These are phyloP conservation scores for Oryzias woworae DNA, from an alignment of 2,113 vertebrate genomes.

Conservation along the genomic window DNA sequence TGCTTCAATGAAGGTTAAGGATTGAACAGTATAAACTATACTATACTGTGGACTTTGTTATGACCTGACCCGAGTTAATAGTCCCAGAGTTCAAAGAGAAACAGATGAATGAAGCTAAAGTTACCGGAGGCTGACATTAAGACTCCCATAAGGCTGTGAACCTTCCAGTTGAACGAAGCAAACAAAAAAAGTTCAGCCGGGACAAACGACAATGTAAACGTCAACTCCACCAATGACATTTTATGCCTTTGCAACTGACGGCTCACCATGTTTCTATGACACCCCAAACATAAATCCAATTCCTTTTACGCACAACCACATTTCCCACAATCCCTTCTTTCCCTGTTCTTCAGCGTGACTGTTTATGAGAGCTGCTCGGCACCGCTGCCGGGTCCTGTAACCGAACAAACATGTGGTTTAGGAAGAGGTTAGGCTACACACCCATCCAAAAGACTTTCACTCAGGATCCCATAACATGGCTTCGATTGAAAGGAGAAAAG, in stretches of 20 bases:
- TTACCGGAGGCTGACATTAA: slow-evolving; percentile 46
- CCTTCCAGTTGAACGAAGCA: slow-evolving; percentile 42
- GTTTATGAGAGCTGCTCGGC: slow-evolving; percentile 10
- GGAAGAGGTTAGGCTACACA: slow-evolving; percentile 64
- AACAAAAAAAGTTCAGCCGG: slow-evolving; percentile 44
- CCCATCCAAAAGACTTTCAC: slow-evolving; percentile 54
- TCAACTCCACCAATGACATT: slow-evolving; percentile 46
- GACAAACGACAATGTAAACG: slow-evolving; percentile 38
- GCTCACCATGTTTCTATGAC: slow-evolving; percentile 48
- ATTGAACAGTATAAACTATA: slow-evolving; percentile 17
- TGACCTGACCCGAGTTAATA: slow-evolving; percentile 36
- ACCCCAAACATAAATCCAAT: slow-evolving; percentile 61
- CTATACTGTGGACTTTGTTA: slow-evolving; percentile 15
- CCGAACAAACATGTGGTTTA: slow-evolving; percentile 39
- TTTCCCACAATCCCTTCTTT: slow-evolving; percentile 5
- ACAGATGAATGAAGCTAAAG: slow-evolving; percentile 47
- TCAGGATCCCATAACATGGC: slow-evolving; percentile 34
- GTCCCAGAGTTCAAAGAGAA: slow-evolving; percentile 13
- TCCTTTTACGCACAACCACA: slow-evolving; percentile 43
- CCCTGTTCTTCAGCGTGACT: slow-evolving; percentile 1
- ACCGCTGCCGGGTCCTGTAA: slow-evolving; percentile 9
- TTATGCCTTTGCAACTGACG: slow-evolving; percentile 69
- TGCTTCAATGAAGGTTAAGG: too few species aligned
- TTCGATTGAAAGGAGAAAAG: slow-evolving; percentile 13
- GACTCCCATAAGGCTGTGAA: slow-evolving; percentile 26